A percentile compares a stretch with the other conserved stretches of the same genome.
These are phyloP conservation scores for Athetis lepigone DNA, from an alignment of 2,888 invertebrate species.

Conservation along the genomic window DNA sequence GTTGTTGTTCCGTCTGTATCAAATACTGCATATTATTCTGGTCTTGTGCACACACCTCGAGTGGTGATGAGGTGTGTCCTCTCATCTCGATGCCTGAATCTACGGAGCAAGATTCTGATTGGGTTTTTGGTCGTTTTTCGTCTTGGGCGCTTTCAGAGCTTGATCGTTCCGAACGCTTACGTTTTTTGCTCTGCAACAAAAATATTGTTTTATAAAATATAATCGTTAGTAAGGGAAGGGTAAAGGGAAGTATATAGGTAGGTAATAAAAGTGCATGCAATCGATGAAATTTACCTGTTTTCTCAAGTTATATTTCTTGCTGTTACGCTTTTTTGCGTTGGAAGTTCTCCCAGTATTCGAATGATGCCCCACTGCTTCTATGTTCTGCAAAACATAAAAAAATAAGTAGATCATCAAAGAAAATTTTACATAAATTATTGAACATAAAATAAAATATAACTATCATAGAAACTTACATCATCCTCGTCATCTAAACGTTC, in stretches of 20 bases:
- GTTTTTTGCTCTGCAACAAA: slow-evolving; percentile 23
- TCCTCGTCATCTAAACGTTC: slow-evolving; percentile 18
- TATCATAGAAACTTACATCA: slow-evolving; percentile 14
- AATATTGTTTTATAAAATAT: neutral
- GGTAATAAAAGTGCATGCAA: neutral
- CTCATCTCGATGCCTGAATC: slow-evolving; percentile 37
- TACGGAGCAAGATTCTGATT: slow-evolving; percentile 24
- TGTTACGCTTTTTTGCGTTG: neutral
- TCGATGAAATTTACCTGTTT: neutral
- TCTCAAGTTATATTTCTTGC: neutral
- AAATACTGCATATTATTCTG: slow-evolving; percentile 9
- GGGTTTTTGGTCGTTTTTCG: slow-evolving; percentile 29
- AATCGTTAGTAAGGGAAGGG: neutral
- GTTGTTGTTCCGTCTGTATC: neutral
- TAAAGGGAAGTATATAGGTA: neutral
- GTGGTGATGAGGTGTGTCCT: slow-evolving; percentile 14
- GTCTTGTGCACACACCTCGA: neutral
- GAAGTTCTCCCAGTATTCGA: neutral
- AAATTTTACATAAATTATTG: neutral
- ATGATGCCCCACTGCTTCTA: neutral
- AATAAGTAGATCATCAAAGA: no score
- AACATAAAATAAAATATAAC: neutral
- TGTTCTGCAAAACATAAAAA: slow-evolving; percentile 6
- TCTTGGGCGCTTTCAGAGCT: neutral
- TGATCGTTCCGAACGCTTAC: neutral